Percentiles rank a stretch among this genome's conserved stretches.
phyloP scores from a whole-genome alignment of 2,797 vertebrate species.

The Sebastes cheni region DNA sequence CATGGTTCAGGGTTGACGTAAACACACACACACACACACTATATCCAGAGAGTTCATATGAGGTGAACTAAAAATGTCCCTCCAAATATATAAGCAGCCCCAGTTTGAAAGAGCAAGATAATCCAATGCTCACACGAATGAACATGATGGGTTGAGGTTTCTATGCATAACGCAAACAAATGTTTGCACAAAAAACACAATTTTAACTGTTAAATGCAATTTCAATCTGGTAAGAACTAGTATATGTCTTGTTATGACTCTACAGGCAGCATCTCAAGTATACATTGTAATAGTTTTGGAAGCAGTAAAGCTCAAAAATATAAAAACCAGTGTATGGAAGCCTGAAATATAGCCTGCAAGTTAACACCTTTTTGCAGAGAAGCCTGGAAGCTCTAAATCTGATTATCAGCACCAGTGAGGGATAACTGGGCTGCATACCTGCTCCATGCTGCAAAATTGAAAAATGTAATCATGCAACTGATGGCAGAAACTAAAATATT shows the following conservation, averaged over 20 bases:
- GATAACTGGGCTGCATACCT: neutral
- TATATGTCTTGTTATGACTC: neutral
- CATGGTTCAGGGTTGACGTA: neutral
- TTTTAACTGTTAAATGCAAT: too few species aligned
- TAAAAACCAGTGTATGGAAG: neutral
- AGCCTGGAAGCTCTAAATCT: slow-evolving; percentile 41
- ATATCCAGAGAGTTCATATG: neutral
- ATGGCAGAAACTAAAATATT: neutral
- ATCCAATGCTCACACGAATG: neutral
- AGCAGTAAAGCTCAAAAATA: neutral
- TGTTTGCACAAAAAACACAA: neutral
- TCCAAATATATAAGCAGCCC: slow-evolving; percentile 1
- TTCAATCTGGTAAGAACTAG: neutral
- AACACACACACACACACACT: too few species aligned
- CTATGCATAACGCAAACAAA: neutral
- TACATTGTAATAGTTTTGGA: neutral
- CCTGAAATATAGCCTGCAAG: neutral
- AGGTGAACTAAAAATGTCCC: slow-evolving; percentile 1
- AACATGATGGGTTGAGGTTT: neutral
- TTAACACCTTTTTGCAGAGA: slow-evolving; percentile 3
- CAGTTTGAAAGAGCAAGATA: neutral
- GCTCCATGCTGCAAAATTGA: neutral
- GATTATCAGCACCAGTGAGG: slow-evolving; percentile 5
- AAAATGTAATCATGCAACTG: neutral
- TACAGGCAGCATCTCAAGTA: neutral